Conservation (phyloP, 2,113 vertebrate genomes). For the Poicephalus gulielmi region DNA sequence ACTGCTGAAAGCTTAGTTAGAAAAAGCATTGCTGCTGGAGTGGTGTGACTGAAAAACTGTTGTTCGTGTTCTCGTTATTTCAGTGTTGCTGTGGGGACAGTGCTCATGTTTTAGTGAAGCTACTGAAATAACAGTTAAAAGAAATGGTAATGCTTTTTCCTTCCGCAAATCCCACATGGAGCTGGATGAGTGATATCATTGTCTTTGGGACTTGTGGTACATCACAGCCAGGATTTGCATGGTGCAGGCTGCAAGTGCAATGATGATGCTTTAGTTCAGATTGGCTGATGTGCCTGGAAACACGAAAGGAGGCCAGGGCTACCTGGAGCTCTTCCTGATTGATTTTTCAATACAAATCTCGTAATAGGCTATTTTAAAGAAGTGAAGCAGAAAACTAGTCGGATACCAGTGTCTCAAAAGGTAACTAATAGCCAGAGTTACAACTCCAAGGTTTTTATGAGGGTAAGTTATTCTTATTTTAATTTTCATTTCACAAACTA, state of each 20-base stretch:
- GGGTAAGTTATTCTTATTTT: background rate
- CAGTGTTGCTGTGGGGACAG: background rate
- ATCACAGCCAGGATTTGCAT: background rate
- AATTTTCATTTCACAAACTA: background rate
- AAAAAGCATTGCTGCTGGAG: background rate
- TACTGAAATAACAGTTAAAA: background rate
- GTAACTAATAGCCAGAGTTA: background rate
- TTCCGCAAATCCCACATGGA: background rate
- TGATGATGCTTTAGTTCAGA: background rate
- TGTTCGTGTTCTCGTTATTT: background rate
- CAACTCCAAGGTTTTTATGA: background rate
- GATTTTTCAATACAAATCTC: background rate
- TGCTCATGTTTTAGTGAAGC: rapidly evolving
- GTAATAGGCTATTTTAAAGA: background rate
- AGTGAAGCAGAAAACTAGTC: background rate
- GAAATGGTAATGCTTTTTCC: background rate
- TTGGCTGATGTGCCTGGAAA: background rate
- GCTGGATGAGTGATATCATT: background rate
- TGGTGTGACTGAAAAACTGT: background rate
- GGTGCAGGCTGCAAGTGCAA: background rate
- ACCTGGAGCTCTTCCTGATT: background rate
- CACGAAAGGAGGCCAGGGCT: background rate
- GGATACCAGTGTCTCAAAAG: background rate
- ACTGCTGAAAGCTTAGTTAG: slow-evolving; percentile 8
- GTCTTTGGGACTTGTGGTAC: background rate